These are phyloP conservation scores for Axea sp. DNA, from an alignment of 2,888 invertebrate species.

Conservation along the genomic window DNA sequence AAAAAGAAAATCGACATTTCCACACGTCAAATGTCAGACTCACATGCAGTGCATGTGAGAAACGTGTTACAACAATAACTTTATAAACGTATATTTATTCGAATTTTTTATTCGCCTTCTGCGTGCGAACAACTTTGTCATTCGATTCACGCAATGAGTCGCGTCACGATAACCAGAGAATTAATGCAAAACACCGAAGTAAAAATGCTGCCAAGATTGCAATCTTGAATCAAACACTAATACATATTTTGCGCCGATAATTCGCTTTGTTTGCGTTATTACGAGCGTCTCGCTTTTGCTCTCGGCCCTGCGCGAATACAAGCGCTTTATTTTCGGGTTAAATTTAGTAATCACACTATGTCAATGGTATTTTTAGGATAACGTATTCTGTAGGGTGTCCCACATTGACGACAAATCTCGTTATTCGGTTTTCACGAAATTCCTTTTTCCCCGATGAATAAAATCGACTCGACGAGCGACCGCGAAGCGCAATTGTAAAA, in stretches of 20 bases:
- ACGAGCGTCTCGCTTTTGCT: conserved; percentile 1
- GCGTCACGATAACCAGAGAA: conserved; percentile 3
- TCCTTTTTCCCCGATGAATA: background rate
- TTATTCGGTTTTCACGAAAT: conserved; percentile 9
- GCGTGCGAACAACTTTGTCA: conserved; percentile 8
- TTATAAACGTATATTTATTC: conserved; percentile 10
- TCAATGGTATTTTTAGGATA: conserved; percentile 53
- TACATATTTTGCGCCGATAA: background rate
- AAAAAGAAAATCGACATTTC: background rate
- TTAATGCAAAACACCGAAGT: background rate
- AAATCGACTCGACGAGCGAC: background rate
- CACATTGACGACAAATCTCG: conserved; percentile 29
- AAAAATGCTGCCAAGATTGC: conserved; percentile 25
- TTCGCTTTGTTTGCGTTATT: conserved; percentile 10
- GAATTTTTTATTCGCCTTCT: too few species aligned
- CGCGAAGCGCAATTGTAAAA: too few species aligned
- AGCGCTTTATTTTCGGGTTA: conserved; percentile 45
- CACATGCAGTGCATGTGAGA: background rate
- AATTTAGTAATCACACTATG: conserved; percentile 57
- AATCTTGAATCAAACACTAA: conserved; percentile 16
- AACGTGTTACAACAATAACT: background rate
- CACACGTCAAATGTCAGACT: background rate
- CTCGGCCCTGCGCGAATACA: background rate
- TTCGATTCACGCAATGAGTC: conserved; percentile 4
- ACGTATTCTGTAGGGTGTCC: conserved; percentile 42